Evolutionary conservation across 2,888 invertebrate species (phyloP), one percentile per base, ranked within the genome.

Genomic region (Panorpa germanica): DNA sequence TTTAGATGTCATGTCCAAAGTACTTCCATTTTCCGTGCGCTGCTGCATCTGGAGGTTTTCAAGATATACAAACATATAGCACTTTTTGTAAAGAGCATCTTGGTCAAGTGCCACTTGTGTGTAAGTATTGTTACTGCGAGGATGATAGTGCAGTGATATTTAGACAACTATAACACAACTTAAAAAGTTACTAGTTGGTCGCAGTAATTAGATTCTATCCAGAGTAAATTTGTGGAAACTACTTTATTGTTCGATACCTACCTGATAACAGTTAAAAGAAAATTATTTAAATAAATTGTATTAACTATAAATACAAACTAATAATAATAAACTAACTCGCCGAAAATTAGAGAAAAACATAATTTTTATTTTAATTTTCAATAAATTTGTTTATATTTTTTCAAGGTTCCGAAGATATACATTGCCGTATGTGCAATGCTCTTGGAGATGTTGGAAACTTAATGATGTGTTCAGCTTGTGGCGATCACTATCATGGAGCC

Each of bases 21-120:
- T 66, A 70, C 49, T 91, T 77, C 59, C 95, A 95, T 61, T 80
- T 81, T 50, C 88, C 95, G 7, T 95, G 95, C 63, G 83, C 90
- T 31, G 78, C 90, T 39, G 90, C 88, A 33, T 77, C 83, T 18
- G 88, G 88, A 40, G 83, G 85, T 45, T 86, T 91, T 53, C 81
- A 86, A 53, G 81, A 80, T 45, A 70, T 78, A 45, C 73, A 71
- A 46, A 73, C 70, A 25, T 67, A 78, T 45, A 68, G 74, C 20
- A 65, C 83, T 35, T 78, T 85, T 50, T 93, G 95, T 56, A 76
- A 71, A 44, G 76, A 77, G 45, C 93, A 93, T 59, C 61, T 83
- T 36, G 77, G 77, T 44, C 82, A 88, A 63, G 83, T 85, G 45
- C 75, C 81, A 41, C 60, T 75, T 42, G 65, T 80, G 45, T 72